Evolutionary conservation across 2,113 vertebrate genomes (phyloP), one percentile per base, ranked within the genome.

Genomic region (Felis chaus): DNA sequence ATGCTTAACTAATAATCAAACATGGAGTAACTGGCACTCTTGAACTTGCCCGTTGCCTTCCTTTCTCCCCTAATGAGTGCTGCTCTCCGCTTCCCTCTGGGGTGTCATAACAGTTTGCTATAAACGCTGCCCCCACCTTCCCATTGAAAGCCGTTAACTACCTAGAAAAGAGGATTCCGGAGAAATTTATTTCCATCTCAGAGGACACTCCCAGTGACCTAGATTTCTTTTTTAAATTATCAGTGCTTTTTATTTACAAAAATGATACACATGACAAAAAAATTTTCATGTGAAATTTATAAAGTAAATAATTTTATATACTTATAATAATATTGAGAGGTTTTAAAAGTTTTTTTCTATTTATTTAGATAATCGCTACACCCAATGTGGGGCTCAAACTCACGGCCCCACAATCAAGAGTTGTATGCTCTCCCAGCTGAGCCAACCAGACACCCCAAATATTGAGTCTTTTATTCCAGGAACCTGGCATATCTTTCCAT

Each of bases 181-280:
- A 15, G 13, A 92, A 15, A 25, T 88, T 94, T 66, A 50, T 93
- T 81, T 95, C 39, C 29, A 12, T 48, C 73, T 63, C 36, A 78
- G 48, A 76, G 36, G 23, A 73, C 8, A 18, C 2, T 92, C 87
- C 6, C 71, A 12, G 73, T 63, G 85, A 63, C 23, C 41, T 90
- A 86, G 3, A 91, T 81, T 82, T 83, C 6, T 94, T 89, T 83
- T 61, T 69, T 4, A 94, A 71, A 18, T 61, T 78, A 76, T 71
- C 89, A 61, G 61, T 69, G 12, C 9, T 69, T 89, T 94, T 89
- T 79, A 68, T 5, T 94, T 95, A 71, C 15, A 94, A 92, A 89
- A 63, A 63, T 69, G 79, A 74, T 19, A 21, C 4, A 91, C 25
- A 1, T 33, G 81, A 10, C 48, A 86, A 76, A 45, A 80, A 96